Conservation (phyloP, 2,113 vertebrate genomes). For the Ceyx melanurus region DNA sequence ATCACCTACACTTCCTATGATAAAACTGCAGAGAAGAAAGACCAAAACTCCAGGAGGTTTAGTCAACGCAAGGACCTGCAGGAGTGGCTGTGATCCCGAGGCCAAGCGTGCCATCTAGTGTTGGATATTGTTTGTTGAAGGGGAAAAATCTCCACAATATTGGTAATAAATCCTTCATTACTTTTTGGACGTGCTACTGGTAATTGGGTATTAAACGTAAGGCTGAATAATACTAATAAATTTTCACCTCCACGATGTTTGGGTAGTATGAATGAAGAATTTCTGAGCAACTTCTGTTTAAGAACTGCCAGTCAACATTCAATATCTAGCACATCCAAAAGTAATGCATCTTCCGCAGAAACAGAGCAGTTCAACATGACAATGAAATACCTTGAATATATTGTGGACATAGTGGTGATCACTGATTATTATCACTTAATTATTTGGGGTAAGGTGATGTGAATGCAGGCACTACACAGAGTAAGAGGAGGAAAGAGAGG, state of each 20-base stretch:
- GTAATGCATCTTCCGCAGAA: not conserved
- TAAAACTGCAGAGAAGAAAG: not conserved
- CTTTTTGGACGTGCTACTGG: not conserved
- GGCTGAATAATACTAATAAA: not conserved
- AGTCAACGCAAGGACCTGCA: fast-evolving
- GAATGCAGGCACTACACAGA: not conserved
- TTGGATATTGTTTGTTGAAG: not conserved
- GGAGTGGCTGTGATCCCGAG: conserved; percentile 47
- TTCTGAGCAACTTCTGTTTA: not conserved
- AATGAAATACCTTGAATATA: not conserved
- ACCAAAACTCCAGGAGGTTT: fast-evolving
- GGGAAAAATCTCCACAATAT: fast-evolving
- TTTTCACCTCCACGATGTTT: not conserved
- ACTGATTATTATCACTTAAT: not conserved
- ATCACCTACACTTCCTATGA: not conserved
- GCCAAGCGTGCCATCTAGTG: conserved; percentile 81
- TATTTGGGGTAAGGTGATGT: not conserved
- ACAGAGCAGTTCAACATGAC: not conserved
- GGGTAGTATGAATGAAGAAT: not conserved
- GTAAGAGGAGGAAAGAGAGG: not conserved
- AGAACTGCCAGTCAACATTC: not conserved
- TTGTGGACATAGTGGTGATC: not conserved
- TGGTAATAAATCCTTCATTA: fast-evolving
- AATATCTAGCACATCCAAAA: not conserved
- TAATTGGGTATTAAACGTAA: not conserved